phyloP scores from a whole-genome alignment of 2,797 vertebrate species.

The Harpagifer antarcticus region DNA sequence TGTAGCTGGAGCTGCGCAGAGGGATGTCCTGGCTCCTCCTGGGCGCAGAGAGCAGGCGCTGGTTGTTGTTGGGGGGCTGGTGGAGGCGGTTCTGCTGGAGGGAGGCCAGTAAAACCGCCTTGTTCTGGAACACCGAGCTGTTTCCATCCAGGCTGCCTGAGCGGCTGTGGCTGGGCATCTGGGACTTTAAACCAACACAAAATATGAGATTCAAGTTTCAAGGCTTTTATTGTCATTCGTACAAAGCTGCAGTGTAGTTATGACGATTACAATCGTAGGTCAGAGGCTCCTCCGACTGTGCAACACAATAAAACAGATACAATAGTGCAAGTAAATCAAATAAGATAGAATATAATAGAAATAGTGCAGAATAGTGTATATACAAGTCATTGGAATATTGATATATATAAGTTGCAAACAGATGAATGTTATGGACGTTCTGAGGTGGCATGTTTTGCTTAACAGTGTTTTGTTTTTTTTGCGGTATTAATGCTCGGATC shows the following conservation, averaged over 20 bases:
- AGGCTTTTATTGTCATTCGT: no score
- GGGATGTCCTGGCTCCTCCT: slow-evolving; percentile 56
- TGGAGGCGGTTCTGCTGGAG: slow-evolving; percentile 70
- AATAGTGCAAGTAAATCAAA: no score
- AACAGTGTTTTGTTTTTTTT: neutral
- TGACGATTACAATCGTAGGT: no score
- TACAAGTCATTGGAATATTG: no score
- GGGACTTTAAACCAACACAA: slow-evolving; percentile 22
- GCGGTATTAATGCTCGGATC: neutral
- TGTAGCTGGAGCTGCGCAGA: slow-evolving; percentile 54
- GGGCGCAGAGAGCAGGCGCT: slow-evolving; percentile 46
- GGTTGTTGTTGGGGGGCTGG: slow-evolving; percentile 67
- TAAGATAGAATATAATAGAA: no score
- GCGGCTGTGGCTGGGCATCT: slow-evolving; percentile 83
- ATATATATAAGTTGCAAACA: no score
- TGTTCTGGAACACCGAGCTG: slow-evolving; percentile 84
- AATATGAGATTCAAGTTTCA: neutral
- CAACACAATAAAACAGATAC: no score
- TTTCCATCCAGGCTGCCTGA: slow-evolving; percentile 83
- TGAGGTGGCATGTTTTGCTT: neutral
- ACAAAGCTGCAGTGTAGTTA: no score
- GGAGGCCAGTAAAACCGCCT: slow-evolving; percentile 82
- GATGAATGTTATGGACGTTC: no score
- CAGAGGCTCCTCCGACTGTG: no score
- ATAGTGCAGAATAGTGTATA: no score